These are phyloP conservation scores for Elysia crispata DNA, from an alignment of 2,888 invertebrate species.

Conservation along the genomic window DNA sequence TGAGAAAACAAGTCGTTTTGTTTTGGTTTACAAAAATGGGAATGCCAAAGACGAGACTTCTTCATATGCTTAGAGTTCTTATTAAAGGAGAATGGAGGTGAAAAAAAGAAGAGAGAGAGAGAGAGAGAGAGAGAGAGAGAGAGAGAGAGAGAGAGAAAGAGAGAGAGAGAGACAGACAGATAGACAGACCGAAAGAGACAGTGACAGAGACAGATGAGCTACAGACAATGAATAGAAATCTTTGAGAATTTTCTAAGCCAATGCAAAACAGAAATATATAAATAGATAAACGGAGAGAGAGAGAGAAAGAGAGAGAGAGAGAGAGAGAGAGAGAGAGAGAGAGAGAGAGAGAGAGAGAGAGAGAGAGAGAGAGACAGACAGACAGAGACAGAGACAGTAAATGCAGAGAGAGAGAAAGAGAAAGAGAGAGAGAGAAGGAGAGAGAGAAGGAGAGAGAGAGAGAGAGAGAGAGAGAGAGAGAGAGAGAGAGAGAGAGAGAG, in stretches of 20 bases:
- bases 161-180: neutral
- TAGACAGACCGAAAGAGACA: neutral
- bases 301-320: neutral
- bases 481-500: slow-evolving; percentile 3
- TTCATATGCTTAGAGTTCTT: no score
- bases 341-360: neutral
- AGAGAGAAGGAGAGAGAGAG: slow-evolving; percentile 2
- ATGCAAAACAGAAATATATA: no score
- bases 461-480: neutral
- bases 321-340: neutral
- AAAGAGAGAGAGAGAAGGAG: neutral
- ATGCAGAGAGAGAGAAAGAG: neutral
- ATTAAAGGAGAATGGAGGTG: neutral
- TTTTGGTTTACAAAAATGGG: no score
- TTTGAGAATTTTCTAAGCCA: no score
- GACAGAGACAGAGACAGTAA: no score
- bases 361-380: neutral
- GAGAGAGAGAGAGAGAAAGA: neutral
- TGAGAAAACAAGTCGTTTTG: no score
- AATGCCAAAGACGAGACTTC: no score
- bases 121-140: neutral
- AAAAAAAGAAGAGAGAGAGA: neutral
- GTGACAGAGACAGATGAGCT: neutral
- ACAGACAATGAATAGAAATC: no score
- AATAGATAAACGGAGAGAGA: neutral